Evolutionary conservation across 2,888 invertebrate species (phyloP), one percentile per base, ranked within the genome.

Genomic region (Lymantria monacha): DNA sequence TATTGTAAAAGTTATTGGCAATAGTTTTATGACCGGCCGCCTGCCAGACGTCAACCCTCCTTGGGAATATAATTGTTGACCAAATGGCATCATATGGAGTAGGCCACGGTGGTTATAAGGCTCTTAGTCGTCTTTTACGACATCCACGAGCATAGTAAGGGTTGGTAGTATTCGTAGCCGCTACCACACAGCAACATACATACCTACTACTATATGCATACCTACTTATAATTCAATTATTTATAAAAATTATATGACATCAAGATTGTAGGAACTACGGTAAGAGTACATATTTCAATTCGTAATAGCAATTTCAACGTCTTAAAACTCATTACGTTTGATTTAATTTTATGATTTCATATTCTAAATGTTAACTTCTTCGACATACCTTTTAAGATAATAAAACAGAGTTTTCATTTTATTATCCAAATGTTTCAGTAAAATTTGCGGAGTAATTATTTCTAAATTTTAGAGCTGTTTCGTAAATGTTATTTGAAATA

Each of bases 321-420:
- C 59, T 64, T 49, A 59, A 51, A 66, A 63, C 51, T 63, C 53
- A 63, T 63, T 57, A 63, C 43, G 47, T 52, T 55, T 57, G 57
- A 59, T 59, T 59, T 63, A 59, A 66, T 59, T 66, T 66, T 55
- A 57, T 59, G 59, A 62, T 66, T 63, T 66, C 44, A 63, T 66
- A 63, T 63, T 66, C 49, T 52, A 56, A 59, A 66, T 59, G 56
- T 62, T 66, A 66, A 66, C 59, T 66, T 55, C 62, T 61, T 56
- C 51, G 49, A 59, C 59, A 66, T 66, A 55, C 54, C 51, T 62
- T 59, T 55, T 45, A 50, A 44, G 43, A 55, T 63, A 55, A 64
- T 64, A 63, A 63, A 66, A 63, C 57, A 66, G 53, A 60, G 49
- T 57, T 40, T 60, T 55, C 50, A 51, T 66, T 66, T 57, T 59